Evolutionary conservation across 2,888 invertebrate genomes (phyloP).

Genomic region (Stenolophus ochropezus): DNA sequence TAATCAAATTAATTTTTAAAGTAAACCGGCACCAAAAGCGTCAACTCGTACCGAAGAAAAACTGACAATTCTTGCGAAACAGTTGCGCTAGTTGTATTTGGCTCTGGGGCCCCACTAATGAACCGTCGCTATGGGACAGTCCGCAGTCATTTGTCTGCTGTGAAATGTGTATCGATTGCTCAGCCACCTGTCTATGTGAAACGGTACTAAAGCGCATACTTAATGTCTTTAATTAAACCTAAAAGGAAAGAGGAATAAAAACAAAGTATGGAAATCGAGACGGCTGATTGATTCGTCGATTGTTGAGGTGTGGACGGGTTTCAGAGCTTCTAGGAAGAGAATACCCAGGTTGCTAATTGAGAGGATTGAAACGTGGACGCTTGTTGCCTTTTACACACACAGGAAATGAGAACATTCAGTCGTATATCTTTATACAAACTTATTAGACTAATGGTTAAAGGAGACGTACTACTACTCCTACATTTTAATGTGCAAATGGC

Average conservation of each 20-base stretch:
- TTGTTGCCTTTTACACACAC: background rate
- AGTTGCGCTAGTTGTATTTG: slow-evolving; percentile 19
- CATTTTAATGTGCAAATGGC: no score
- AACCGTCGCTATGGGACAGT: slow-evolving; percentile 48
- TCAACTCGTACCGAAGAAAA: slow-evolving; percentile 1
- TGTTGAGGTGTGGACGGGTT: slow-evolving; percentile 26
- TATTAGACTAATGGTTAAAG: background rate
- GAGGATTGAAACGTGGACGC: background rate
- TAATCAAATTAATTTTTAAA: slow-evolving; percentile 42
- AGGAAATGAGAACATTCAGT: background rate
- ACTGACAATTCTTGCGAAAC: slow-evolving; percentile 19
- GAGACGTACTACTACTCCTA: no score
- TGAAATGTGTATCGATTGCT: slow-evolving; percentile 48
- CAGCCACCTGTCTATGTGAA: slow-evolving; percentile 33
- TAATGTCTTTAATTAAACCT: slow-evolving; percentile 45
- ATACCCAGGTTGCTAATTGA: background rate
- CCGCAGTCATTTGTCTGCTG: slow-evolving; percentile 48
- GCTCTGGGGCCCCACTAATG: slow-evolving; percentile 33
- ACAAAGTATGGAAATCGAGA: slow-evolving; percentile 1
- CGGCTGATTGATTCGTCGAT: slow-evolving; percentile 7
- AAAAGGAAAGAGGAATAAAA: slow-evolving; percentile 48
- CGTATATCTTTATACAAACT: background rate
- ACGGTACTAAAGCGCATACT: slow-evolving; percentile 36
- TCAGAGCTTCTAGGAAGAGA: background rate
- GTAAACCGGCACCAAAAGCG: background rate